Conservation (phyloP, 2,113 vertebrate species). For the Macrotis lagotis region DNA sequence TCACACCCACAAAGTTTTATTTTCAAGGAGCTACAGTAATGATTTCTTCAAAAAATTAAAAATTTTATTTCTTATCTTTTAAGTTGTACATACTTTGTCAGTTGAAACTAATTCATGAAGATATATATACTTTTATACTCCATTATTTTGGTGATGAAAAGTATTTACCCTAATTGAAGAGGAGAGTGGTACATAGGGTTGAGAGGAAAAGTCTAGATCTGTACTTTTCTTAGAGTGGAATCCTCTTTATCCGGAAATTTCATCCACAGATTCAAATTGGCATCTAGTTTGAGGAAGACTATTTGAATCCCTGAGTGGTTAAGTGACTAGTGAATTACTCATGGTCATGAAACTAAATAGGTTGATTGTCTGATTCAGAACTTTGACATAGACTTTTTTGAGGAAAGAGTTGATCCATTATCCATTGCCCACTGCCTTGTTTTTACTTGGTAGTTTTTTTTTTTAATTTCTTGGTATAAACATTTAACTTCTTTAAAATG, state of each 20-base stretch:
- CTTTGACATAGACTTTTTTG: neutral
- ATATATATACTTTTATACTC: neutral
- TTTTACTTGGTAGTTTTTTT: neutral
- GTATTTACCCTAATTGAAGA: neutral
- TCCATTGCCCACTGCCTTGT: neutral
- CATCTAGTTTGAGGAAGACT: neutral
- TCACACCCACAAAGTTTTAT: neutral
- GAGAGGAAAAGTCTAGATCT: neutral
- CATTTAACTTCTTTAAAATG: neutral
- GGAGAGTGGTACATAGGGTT: neutral
- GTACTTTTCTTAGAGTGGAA: neutral
- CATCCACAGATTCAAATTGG: neutral
- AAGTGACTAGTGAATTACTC: neutral
- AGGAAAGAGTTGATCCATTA: neutral
- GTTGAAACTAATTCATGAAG: neutral
- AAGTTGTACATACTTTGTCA: neutral
- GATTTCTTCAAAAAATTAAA: neutral
- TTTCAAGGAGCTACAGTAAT: constrained; percentile 29
- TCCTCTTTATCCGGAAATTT: neutral
- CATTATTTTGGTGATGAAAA: neutral
- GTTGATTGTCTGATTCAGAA: neutral
- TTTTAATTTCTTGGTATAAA: neutral
- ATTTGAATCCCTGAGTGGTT: neutral
- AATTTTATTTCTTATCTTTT: neutral
- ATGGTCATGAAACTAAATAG: neutral